Evolutionary conservation across 1,140 invertebrate species (phyloP).

Genomic region (Leptoteleia sp.): DNA sequence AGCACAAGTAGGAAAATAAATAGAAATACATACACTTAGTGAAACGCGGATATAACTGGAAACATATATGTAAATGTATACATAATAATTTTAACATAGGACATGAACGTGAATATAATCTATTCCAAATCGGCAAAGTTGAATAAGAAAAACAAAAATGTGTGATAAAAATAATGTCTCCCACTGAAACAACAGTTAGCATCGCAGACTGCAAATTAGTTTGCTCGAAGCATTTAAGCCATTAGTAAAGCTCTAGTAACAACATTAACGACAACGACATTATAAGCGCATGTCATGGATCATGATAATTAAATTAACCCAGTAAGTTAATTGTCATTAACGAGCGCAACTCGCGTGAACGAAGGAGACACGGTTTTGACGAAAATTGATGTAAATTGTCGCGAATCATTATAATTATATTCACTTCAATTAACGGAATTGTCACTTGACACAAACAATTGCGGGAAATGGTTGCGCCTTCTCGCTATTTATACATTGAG

Average conservation of each 20-base stretch:
- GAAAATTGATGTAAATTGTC: slow-evolving; percentile 25
- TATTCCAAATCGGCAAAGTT: no score
- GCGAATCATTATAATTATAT: slow-evolving; percentile 14
- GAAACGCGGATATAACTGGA: no score
- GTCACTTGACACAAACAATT: slow-evolving; percentile 2
- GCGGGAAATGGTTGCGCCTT: not conserved
- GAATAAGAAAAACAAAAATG: no score
- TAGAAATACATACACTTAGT: no score
- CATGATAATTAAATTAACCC: slow-evolving; percentile 45
- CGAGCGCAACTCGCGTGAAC: not conserved
- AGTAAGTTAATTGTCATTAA: slow-evolving; percentile 55
- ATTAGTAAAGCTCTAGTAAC: slow-evolving; percentile 56
- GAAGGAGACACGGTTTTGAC: slow-evolving; percentile 10
- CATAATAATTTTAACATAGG: no score
- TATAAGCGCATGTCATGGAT: slow-evolving; percentile 11
- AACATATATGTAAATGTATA: no score
- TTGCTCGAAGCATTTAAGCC: slow-evolving; percentile 28
- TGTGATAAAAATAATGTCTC: slow-evolving; percentile 16
- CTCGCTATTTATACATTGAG: no score
- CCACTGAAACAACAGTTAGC: slow-evolving; percentile 36
- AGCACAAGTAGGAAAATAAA: no score
- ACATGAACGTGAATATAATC: no score
- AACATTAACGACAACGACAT: slow-evolving; percentile 45
- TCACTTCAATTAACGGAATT: slow-evolving; percentile 24
- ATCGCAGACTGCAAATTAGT: slow-evolving; percentile 21